A percentile compares a stretch with the other conserved stretches of the same genome.
These are phyloP conservation scores for Poecilia latipinna DNA, from an alignment of 2,113 vertebrate species.

Conservation along the genomic window DNA sequence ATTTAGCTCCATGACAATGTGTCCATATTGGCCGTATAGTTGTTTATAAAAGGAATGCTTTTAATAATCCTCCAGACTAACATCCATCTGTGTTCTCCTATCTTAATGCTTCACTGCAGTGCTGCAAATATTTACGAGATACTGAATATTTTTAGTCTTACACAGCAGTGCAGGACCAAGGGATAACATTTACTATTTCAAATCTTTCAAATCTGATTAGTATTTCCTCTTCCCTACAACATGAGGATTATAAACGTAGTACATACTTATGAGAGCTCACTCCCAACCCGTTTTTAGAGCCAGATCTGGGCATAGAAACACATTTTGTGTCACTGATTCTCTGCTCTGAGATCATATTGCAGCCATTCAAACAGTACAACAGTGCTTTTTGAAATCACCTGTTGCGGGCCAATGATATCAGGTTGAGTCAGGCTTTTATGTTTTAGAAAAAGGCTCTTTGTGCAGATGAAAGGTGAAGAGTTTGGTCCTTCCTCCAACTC, in stretches of 20 bases:
- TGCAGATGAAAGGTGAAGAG: conserved; percentile 18
- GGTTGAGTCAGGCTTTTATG: conserved; percentile 19
- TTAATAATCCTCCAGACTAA: background rate
- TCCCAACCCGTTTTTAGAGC: conserved; percentile 48
- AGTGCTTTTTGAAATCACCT: conserved; percentile 26
- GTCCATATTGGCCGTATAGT: conserved; percentile 3
- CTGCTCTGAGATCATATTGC: conserved; percentile 10
- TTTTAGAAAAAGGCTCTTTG: conserved; percentile 5
- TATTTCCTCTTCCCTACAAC: conserved; percentile 55
- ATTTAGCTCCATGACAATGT: background rate
- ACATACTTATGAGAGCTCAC: conserved; percentile 50
- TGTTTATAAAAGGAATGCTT: background rate
- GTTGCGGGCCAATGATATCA: conserved; percentile 24
- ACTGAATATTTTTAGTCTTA: conserved; percentile 48
- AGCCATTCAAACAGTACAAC: conserved; percentile 22
- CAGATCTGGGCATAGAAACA: conserved; percentile 19
- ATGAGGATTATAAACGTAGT: conserved; percentile 73
- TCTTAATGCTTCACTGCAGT: background rate
- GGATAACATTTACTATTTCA: conserved; percentile 54
- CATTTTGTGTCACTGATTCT: conserved; percentile 4
- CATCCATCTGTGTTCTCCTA: background rate
- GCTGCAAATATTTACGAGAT: conserved; percentile 19
- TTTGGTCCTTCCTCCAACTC: conserved; percentile 42
- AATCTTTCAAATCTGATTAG: conserved; percentile 69
- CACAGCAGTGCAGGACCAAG: conserved; percentile 20